phyloP scores from a whole-genome alignment of 2,113 vertebrate species.

The Orientallactaga bullata region DNA sequence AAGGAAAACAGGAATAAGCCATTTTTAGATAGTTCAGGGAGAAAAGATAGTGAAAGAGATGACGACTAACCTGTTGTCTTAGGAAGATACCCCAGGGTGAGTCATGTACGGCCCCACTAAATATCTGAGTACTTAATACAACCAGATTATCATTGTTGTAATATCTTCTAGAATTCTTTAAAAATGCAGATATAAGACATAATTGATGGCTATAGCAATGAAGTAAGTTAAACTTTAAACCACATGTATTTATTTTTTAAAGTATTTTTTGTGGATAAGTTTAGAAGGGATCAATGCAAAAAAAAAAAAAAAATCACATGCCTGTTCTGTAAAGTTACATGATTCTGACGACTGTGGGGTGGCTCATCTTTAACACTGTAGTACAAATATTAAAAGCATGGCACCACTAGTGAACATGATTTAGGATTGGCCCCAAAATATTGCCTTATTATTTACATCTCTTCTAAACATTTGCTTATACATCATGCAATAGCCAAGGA shows the following conservation, averaged over 20 bases:
- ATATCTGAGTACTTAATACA: not conserved
- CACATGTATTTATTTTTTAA: not conserved
- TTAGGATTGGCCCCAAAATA: not conserved
- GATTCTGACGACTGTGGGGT: no score
- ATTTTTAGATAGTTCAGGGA: not conserved
- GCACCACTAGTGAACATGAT: not conserved
- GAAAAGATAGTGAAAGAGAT: not conserved
- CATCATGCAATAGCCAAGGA: not conserved
- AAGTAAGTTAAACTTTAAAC: constrained; percentile 37
- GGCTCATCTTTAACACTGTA: not conserved
- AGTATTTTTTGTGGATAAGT: not conserved
- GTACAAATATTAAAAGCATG: not conserved
- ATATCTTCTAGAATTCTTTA: not conserved
- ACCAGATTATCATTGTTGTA: not conserved
- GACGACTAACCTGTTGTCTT: not conserved
- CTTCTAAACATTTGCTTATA: not conserved
- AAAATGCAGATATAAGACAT: not conserved
- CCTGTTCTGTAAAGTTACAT: no score
- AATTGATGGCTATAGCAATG: not conserved
- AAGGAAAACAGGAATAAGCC: not conserved
- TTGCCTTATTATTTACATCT: not conserved
- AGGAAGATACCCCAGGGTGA: not conserved
- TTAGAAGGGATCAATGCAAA: not conserved
- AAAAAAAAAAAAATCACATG: not conserved
- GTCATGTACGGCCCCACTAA: not conserved